Conservation (phyloP, 2,888 invertebrate genomes). For the Epirrhoe alternata region DNA sequence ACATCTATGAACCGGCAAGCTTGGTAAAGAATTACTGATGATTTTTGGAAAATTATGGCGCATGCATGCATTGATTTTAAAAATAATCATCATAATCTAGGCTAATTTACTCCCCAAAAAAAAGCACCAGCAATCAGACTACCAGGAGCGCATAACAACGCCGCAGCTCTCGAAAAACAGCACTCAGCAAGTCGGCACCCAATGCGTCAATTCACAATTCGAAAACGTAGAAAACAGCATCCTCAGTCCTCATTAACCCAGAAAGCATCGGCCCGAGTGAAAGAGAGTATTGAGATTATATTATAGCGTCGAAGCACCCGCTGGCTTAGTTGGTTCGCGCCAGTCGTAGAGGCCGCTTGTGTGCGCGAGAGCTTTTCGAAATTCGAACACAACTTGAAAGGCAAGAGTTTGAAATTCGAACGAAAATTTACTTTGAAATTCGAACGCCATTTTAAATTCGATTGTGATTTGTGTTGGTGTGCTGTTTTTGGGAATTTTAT, state of each 20-base stretch:
- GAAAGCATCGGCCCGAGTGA: conserved; percentile 79
- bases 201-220: conserved; percentile 73
- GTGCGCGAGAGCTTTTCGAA: conserved; percentile 36
- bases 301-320: conserved; percentile 59
- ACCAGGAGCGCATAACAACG: conserved; percentile 70
- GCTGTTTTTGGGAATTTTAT: conserved; percentile 57
- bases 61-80: too few relatives aligned
- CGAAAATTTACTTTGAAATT: background rate
- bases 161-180: conserved; percentile 54
- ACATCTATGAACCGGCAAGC: too few relatives aligned
- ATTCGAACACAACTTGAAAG: conserved; percentile 38
- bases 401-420: conserved; percentile 28
- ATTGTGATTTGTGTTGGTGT: conserved; percentile 57
- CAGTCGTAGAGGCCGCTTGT: conserved; percentile 58
- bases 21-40: too few relatives aligned
- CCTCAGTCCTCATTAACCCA: conserved; percentile 81
- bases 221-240: conserved; percentile 81
- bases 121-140: conserved; percentile 41
- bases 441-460: background rate
- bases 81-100: too few relatives aligned
- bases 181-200: conserved; percentile 59
- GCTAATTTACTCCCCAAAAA: conserved; percentile 18
- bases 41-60: too few relatives aligned
- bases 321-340: conserved; percentile 62
- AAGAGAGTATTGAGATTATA: conserved; percentile 81